Evolutionary conservation across 2,797 vertebrate species (phyloP).

Genomic region (Dicrostonyx torquatus): DNA sequence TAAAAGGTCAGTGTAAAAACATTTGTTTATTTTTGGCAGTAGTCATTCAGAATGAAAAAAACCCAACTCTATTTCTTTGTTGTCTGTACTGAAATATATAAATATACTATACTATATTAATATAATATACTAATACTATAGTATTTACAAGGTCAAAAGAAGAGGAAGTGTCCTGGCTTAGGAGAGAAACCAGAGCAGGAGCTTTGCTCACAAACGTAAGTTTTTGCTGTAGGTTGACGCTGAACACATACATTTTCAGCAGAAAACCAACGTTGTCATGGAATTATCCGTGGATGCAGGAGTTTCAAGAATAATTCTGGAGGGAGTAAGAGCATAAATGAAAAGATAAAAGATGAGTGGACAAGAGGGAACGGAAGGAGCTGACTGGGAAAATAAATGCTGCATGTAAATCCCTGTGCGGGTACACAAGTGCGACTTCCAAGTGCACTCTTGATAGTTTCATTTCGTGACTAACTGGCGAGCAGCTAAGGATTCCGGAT

Average conservation of each 20-base stretch:
- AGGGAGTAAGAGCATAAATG: neutral
- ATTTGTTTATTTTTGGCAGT: slow-evolving; percentile 51
- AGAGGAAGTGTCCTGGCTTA: slow-evolving; percentile 2
- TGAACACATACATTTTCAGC: slow-evolving; percentile 40
- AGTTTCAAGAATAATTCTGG: neutral
- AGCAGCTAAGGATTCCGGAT: neutral
- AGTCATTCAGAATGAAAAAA: slow-evolving; percentile 35
- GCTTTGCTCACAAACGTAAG: neutral
- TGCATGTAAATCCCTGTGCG: neutral
- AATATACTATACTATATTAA: neutral
- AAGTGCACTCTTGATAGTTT: neutral
- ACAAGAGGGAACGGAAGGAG: neutral
- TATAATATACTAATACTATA: neutral
- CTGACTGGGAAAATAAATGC: neutral
- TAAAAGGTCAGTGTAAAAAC: neutral
- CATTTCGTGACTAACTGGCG: slow-evolving; percentile 8
- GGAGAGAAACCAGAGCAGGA: slow-evolving; percentile 7
- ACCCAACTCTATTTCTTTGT: neutral
- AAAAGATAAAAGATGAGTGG: neutral
- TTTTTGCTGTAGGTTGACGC: neutral
- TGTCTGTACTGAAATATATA: neutral
- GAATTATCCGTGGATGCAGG: neutral
- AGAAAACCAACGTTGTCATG: neutral
- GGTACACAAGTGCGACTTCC: neutral
- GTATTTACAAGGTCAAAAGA: slow-evolving; percentile 26